These are phyloP conservation scores for Nesospiza acunhae DNA, from an alignment of 2,113 vertebrate genomes.

Conservation along the genomic window DNA sequence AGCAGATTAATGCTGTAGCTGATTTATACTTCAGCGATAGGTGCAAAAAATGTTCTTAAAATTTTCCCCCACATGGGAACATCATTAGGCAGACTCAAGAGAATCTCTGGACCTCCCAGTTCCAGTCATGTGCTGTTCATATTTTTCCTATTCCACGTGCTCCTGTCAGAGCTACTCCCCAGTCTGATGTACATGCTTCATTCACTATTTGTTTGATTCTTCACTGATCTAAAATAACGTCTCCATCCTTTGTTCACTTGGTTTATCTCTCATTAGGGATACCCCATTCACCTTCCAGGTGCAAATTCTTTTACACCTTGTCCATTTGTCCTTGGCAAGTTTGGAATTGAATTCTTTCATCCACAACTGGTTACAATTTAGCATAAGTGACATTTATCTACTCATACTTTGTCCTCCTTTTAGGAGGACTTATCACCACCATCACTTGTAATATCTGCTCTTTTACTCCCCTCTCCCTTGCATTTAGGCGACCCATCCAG, in stretches of 20 bases:
- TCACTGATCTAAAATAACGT: background rate
- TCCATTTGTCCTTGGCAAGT: background rate
- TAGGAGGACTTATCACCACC: background rate
- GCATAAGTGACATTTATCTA: background rate
- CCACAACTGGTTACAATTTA: background rate
- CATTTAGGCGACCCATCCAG: background rate
- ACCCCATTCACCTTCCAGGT: background rate
- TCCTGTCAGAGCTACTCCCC: background rate
- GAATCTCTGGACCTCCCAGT: background rate
- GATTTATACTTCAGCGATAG: background rate
- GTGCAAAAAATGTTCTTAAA: background rate
- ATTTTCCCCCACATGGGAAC: background rate
- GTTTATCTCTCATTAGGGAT: background rate
- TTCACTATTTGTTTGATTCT: background rate
- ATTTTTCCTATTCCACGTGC: background rate
- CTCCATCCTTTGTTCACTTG: background rate
- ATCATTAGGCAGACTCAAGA: background rate
- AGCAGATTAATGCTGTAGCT: background rate
- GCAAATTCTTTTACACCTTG: background rate
- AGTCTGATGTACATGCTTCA: background rate
- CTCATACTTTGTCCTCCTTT: background rate
- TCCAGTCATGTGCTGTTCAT: background rate
- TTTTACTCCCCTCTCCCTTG: accelerated
- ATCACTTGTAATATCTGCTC: background rate
- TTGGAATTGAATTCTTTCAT: background rate